Evolutionary conservation across 1,140 invertebrate species (phyloP).

Genomic region (Pseudachorutes palmiensis): DNA sequence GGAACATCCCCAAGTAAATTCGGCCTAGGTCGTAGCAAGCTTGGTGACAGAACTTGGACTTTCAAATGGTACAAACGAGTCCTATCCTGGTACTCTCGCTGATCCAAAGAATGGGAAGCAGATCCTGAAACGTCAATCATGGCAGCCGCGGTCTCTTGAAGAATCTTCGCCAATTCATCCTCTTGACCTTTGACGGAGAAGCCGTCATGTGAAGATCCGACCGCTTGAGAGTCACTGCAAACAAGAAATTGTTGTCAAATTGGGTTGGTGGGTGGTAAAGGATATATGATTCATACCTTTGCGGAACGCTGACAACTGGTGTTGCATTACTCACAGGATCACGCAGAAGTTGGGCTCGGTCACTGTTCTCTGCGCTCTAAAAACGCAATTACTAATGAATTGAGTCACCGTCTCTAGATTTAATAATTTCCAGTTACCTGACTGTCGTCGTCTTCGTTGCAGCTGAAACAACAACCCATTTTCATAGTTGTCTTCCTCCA

Average conservation of each 20-base stretch:
- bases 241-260: constrained; percentile 6
- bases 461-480: constrained; percentile 39
- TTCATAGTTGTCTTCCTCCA: constrained; percentile 23
- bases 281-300: constrained; percentile 17
- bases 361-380: constrained; percentile 22
- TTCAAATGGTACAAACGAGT: constrained; percentile 33
- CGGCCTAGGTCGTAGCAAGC: constrained; percentile 19
- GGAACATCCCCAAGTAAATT: constrained; percentile 32
- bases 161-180: constrained; percentile 36
- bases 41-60: constrained; percentile 29
- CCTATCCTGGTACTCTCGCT: constrained; percentile 35
- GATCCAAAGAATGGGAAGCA: constrained; percentile 36
- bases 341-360: constrained; percentile 21
- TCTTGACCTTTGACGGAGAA: constrained; percentile 29
- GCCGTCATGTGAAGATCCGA: constrained; percentile 13
- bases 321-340: constrained; percentile 31
- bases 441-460: constrained; percentile 36
- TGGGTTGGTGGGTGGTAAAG: no score
- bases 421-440: constrained; percentile 23
- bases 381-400: constrained; percentile 4
- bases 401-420: background rate
- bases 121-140: constrained; percentile 38
- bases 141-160: constrained; percentile 37
- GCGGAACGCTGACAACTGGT: constrained; percentile 25
- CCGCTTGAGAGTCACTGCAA: constrained; percentile 23